phyloP scores from a whole-genome alignment of 2,888 invertebrate genomes.

The Theretra japonica region DNA sequence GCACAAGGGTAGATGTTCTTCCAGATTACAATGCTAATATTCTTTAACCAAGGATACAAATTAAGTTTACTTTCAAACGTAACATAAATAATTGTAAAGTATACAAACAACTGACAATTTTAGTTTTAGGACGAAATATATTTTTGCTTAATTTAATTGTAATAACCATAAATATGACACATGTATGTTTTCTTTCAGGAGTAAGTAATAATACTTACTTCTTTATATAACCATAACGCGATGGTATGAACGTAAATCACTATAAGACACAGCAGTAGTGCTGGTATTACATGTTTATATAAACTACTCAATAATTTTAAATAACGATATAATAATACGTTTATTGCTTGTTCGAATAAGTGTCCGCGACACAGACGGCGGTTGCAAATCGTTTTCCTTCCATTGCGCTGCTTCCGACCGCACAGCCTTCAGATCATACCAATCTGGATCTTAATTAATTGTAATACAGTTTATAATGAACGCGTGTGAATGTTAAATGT shows the following conservation, averaged over 20 bases:
- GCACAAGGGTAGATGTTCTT: not conserved
- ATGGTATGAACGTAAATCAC: not conserved
- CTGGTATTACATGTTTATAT: not conserved
- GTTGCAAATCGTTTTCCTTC: constrained; percentile 27
- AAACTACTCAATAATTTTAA: constrained; percentile 22
- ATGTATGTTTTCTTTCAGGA: too few species aligned
- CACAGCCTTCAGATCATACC: not conserved
- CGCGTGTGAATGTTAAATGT: constrained; percentile 25
- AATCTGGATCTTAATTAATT: constrained; percentile 24
- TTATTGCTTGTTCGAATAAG: constrained; percentile 5
- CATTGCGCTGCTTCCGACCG: not conserved
- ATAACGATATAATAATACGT: constrained; percentile 13
- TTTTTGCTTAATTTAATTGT: too few species aligned
- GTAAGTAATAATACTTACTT: too few species aligned
- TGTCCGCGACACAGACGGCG: not conserved
- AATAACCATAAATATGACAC: too few species aligned
- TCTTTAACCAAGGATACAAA: not conserved
- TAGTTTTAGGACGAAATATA: too few species aligned
- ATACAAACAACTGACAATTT: not conserved
- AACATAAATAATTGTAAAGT: not conserved
- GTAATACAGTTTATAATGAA: constrained; percentile 19
- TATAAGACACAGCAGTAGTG: not conserved
- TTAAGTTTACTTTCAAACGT: not conserved
- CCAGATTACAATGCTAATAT: not conserved
- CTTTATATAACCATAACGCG: too few species aligned